Conservation (phyloP, 2,888 invertebrate species). For the Nineta flava region DNA sequence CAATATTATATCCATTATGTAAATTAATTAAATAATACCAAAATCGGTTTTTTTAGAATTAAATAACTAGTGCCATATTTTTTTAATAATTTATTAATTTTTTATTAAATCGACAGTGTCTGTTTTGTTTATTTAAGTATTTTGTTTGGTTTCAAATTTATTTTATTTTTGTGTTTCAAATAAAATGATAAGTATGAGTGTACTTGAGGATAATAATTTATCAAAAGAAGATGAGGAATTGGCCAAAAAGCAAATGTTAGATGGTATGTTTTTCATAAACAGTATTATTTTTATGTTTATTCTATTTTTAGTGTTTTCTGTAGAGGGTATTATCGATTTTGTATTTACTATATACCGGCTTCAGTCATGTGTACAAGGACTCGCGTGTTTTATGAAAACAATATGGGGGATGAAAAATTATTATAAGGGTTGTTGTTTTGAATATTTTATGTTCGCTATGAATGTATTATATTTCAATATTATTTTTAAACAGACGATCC, state of each 20-base stretch:
- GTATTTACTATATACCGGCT: too few species aligned
- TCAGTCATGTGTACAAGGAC: too few species aligned
- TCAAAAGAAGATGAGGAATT: neutral
- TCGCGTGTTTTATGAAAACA: too few species aligned
- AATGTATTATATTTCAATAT: too few species aligned
- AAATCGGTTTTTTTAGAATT: neutral
- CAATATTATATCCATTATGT: neutral
- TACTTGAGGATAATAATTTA: neutral
- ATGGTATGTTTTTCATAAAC: neutral
- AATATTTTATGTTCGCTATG: too few species aligned
- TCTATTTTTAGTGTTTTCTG: too few species aligned
- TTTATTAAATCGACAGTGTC: neutral
- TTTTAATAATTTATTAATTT: neutral
- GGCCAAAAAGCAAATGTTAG: conserved; percentile 2
- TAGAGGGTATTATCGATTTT: too few species aligned
- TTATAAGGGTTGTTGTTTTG: too few species aligned
- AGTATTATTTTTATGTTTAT: too few species aligned
- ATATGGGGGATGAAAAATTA: too few species aligned
- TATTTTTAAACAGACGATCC: too few species aligned
- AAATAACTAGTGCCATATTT: neutral
- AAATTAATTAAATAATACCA: neutral
- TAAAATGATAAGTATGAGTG: neutral
- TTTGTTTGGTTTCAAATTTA: neutral
- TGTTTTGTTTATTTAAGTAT: neutral
- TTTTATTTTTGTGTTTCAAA: neutral